These are phyloP conservation scores for Laterallus jamaicensis DNA, from an alignment of 2,113 vertebrate genomes.

Conservation along the genomic window DNA sequence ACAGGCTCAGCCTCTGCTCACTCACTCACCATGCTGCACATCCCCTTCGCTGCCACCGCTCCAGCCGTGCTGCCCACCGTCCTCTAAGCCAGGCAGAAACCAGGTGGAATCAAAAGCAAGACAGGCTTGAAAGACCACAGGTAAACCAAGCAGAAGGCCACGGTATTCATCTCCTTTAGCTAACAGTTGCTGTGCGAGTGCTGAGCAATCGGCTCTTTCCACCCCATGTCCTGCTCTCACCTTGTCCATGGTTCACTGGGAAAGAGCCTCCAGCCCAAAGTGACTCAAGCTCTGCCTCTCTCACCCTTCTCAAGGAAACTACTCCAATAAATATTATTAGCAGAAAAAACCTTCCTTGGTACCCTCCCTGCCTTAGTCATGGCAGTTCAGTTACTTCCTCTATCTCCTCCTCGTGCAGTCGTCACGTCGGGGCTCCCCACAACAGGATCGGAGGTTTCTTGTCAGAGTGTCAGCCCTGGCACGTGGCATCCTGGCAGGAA, in stretches of 20 bases:
- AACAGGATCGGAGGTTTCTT: background rate
- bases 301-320: background rate
- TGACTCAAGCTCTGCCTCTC: constrained; percentile 3
- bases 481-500: background rate
- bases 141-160: background rate
- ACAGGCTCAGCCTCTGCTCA: background rate
- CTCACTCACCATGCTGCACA: background rate
- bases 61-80: background rate
- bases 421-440: background rate
- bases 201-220: background rate
- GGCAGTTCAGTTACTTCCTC: constrained; percentile 8
- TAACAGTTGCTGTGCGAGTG: rapidly evolving
- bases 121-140: background rate
- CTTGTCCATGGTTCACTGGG: background rate
- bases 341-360: constrained; percentile 9
- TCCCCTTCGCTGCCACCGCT: too few relatives aligned
- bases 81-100: background rate
- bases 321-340: background rate
- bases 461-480: background rate
- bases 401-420: background rate
- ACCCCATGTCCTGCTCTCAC: background rate
- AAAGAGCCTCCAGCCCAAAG: background rate
- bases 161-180: background rate
- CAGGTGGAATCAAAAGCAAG: background rate
- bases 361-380: constrained; percentile 17